phyloP scores from a whole-genome alignment of 1,140 invertebrate genomes.

The Venustaconcha ellipsiformis region DNA sequence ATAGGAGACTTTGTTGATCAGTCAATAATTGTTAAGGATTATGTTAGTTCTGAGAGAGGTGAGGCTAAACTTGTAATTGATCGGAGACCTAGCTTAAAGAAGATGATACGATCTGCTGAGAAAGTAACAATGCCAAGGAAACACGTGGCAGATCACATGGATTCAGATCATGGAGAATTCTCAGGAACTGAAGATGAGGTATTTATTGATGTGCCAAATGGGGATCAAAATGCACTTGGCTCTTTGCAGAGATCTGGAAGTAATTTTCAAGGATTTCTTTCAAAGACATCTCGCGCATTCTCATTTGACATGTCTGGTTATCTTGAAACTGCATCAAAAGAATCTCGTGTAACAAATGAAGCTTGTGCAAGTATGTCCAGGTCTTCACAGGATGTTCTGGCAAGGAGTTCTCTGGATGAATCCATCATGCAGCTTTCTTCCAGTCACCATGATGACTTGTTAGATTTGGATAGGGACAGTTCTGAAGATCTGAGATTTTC shows the following conservation, averaged over 20 bases:
- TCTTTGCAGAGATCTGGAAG: no score
- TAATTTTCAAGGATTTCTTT: no score
- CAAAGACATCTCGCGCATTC: no score
- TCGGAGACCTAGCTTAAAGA: conserved; percentile 48
- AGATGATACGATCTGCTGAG: conserved; percentile 33
- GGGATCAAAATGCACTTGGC: no score
- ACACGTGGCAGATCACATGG: conserved; percentile 37
- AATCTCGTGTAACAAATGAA: no score
- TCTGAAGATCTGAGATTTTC: conserved; percentile 48
- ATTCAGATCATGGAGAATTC: conserved; percentile 31
- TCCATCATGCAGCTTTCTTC: conserved; percentile 43
- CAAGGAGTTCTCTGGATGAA: conserved; percentile 52
- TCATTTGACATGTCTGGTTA: no score
- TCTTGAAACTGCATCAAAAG: no score
- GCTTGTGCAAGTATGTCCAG: not conserved
- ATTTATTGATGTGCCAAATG: conserved; percentile 27
- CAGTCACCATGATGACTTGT: conserved; percentile 49
- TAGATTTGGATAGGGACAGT: conserved; percentile 28
- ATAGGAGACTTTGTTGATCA: no score
- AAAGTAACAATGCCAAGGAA: conserved; percentile 35
- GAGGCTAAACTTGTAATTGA: conserved; percentile 54
- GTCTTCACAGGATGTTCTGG: not conserved
- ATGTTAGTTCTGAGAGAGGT: conserved; percentile 40
- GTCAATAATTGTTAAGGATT: not conserved
- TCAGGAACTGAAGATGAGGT: conserved; percentile 44